Evolutionary conservation across 2,797 vertebrate species (phyloP), one percentile per base, ranked within the genome.

Genomic region (Amblyopsis hoosieri): DNA sequence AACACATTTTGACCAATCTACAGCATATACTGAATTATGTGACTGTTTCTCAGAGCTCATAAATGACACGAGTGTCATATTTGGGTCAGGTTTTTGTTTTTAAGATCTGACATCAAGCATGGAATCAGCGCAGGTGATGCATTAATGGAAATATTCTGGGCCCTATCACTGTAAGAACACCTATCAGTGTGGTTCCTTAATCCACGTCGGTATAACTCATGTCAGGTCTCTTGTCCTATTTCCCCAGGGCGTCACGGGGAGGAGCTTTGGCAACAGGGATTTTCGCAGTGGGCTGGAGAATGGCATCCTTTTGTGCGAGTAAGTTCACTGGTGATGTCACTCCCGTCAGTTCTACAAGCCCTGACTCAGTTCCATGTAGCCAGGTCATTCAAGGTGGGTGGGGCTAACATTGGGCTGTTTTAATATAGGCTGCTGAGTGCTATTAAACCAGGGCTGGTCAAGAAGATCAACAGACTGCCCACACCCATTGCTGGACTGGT

Each of bases 281-380:
- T 99, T 99, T 89, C 95, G 97, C 77, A 93, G 94, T 0, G 95
- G 95, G 4, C 84, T 99, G 85, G 97, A 99, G 90, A 98, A 98
- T 1, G 97, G 98, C 79, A 95, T 98, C 90, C 94, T 98, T 83
- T 94, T 99, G 72, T 99, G 98, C 93, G 97, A 99, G 98, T 99
- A 92, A 97, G 97, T 93, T 42, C 31, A 4, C 8, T 37, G 33
- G 33, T 59, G 61, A 83, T 80, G 59, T 80, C 45, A 7, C 52
- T 53, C 60, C 67, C 54, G 37, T 64, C 12, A 3, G n/a, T 67
- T 42, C 81, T 62, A 72, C 23, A 78, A 69, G 71, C 67, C 55
- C 62, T 53, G 66, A 47, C 57, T n/a, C 2, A 31, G 23, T 64
- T 46, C 11, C 57, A 60, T 72, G 65, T 23, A 47, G 67, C 68